Percentiles rank a stretch among this genome's conserved stretches.
Conservation (phyloP, 2,113 vertebrate genomes). For the Jaculus jaculus region DNA sequence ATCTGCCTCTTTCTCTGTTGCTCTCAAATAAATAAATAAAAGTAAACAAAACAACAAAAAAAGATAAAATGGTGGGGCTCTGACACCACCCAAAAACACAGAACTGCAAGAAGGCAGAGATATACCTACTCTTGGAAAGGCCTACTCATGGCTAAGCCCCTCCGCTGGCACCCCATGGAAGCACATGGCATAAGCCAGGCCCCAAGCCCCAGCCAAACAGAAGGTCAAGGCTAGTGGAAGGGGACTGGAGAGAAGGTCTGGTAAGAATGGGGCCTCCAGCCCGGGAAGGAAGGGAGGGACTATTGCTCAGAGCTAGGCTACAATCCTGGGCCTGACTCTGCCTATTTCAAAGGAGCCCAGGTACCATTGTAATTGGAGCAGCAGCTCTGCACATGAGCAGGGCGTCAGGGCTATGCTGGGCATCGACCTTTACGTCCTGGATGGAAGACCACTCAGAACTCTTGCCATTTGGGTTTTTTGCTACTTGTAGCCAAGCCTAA, state of each 20-base stretch:
- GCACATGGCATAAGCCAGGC: not conserved
- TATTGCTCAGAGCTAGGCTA: not conserved
- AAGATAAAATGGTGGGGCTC: not conserved
- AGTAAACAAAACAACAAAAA: no score
- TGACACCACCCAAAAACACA: not conserved
- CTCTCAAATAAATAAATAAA: no score
- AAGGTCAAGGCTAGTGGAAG: not conserved
- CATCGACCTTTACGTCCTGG: not conserved
- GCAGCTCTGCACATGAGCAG: not conserved
- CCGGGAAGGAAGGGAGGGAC: not conserved
- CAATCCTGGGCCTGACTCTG: not conserved
- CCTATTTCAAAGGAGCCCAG: not conserved
- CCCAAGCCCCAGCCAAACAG: not conserved
- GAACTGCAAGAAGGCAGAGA: not conserved
- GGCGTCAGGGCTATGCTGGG: not conserved
- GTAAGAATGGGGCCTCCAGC: not conserved
- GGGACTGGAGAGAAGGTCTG: not conserved
- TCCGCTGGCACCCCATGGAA: not conserved
- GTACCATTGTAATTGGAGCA: not conserved
- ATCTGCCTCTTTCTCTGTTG: no score
- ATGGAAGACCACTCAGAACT: not conserved
- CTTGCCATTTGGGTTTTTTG: not conserved
- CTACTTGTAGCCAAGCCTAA: not conserved
- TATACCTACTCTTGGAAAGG: not conserved
- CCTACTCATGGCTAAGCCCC: not conserved